Percentiles rank a stretch among this genome's conserved stretches.
Conservation (phyloP, 2,797 vertebrate species). For the Myripristis jacobus region DNA sequence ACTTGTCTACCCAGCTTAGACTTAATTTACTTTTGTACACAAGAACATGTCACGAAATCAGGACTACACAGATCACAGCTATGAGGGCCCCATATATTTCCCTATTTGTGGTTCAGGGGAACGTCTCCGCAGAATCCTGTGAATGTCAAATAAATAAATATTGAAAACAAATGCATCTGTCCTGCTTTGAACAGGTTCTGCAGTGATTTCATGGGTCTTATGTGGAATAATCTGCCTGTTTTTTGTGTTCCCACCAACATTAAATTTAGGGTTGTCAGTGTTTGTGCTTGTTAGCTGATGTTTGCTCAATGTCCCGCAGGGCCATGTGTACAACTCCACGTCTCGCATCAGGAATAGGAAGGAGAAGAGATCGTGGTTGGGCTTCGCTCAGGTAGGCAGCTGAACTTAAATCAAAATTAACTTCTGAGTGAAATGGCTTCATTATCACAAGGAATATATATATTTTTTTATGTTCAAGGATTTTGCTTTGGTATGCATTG, state of each 20-base stretch:
- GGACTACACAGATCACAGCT: background rate
- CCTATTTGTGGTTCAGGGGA: background rate
- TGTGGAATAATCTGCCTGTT: background rate
- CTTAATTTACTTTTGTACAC: constrained; percentile 1
- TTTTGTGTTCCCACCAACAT: background rate
- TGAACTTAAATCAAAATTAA: constrained; percentile 7
- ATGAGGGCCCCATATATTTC: background rate
- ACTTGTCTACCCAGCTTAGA: too few relatives aligned
- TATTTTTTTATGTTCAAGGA: background rate
- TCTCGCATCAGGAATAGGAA: constrained; percentile 97
- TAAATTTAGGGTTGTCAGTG: background rate
- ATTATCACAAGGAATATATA: background rate
- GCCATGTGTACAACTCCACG: constrained; percentile 98
- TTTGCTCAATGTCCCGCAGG: constrained; percentile 82
- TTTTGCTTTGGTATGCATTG: background rate
- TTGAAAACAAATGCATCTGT: background rate
- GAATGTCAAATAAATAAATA: background rate
- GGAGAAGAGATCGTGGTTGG: constrained; percentile 98
- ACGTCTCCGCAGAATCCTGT: background rate
- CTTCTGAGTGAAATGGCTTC: background rate
- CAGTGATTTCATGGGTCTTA: background rate
- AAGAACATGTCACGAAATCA: background rate
- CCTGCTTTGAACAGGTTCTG: background rate
- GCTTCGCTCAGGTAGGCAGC: constrained; percentile 94
- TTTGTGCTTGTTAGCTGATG: constrained; percentile 24